Conservation (phyloP, 2,888 invertebrate genomes). For the Epistrophe grossulariae region DNA sequence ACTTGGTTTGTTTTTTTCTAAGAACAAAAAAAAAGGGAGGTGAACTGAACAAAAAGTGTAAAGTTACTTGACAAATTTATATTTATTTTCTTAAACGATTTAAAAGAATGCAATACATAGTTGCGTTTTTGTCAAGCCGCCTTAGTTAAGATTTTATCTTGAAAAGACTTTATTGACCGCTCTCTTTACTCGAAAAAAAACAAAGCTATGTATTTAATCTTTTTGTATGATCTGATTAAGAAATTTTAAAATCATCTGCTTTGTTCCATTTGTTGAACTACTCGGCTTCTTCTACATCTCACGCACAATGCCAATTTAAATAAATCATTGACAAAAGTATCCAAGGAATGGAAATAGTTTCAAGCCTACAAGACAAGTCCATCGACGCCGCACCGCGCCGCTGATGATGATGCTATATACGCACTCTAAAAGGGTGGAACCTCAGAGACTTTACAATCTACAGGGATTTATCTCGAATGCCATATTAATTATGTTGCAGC, state of each 20-base stretch:
- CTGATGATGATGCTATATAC: not conserved
- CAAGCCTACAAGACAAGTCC: constrained; percentile 13
- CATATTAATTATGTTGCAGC: constrained; percentile 66
- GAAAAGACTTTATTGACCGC: not conserved
- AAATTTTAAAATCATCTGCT: constrained; percentile 39
- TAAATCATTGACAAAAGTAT: constrained; percentile 57
- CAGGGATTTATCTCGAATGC: constrained; percentile 56
- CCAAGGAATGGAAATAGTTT: constrained; percentile 50
- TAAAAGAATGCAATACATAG: not conserved
- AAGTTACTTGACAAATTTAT: constrained; percentile 60
- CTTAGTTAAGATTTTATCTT: not conserved
- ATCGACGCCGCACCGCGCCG: not conserved
- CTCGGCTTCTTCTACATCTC: not conserved
- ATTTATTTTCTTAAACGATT: not conserved
- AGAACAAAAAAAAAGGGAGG: constrained; percentile 23
- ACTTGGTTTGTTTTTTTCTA: constrained; percentile 51
- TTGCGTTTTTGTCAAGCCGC: not conserved
- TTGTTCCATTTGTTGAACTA: not conserved
- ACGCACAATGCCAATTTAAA: constrained; percentile 65
- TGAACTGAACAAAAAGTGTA: constrained; percentile 28
- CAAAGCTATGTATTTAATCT: constrained; percentile 42
- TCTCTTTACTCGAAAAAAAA: not conserved
- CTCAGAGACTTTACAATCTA: constrained; percentile 11
- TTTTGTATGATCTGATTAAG: constrained; percentile 57
- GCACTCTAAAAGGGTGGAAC: constrained; percentile 14